phyloP scores from a whole-genome alignment of 2,797 vertebrate species.

The Chelonia mydas region DNA sequence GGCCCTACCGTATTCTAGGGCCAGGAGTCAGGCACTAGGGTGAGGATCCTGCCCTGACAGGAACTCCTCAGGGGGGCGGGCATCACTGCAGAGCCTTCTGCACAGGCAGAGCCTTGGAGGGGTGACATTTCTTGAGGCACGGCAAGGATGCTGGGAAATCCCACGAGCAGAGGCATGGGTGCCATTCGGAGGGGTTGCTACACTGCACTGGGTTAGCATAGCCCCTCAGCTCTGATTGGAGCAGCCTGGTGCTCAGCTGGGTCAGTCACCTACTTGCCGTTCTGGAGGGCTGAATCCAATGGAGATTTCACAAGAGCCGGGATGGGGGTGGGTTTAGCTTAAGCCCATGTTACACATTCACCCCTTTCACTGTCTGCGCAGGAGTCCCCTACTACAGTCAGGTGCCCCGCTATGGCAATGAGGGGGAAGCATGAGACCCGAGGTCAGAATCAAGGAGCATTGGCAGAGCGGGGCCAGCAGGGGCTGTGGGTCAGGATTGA shows the following conservation, averaged over 20 bases:
- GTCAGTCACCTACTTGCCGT: no score
- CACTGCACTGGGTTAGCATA: neutral
- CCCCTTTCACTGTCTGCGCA: no score
- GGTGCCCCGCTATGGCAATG: neutral
- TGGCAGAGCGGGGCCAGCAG: no score
- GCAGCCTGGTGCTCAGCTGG: conserved; percentile 45
- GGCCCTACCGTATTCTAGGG: neutral
- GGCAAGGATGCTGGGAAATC: neutral
- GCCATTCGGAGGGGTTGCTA: no score
- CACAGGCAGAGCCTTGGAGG: neutral
- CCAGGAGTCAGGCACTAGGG: neutral
- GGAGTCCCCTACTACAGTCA: no score
- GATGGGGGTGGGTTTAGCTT: neutral
- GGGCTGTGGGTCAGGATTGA: neutral
- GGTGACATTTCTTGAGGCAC: no score
- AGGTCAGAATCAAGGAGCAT: neutral
- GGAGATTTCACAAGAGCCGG: no score
- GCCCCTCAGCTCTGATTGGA: neutral
- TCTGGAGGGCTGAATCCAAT: neutral
- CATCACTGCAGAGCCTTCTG: neutral
- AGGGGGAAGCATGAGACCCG: neutral
- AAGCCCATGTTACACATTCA: neutral
- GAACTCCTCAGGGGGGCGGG: no score
- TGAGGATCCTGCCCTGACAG: neutral
- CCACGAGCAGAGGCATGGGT: no score